Conservation (phyloP, 1,140 invertebrate species). For the Rhagoletis pomonella region DNA sequence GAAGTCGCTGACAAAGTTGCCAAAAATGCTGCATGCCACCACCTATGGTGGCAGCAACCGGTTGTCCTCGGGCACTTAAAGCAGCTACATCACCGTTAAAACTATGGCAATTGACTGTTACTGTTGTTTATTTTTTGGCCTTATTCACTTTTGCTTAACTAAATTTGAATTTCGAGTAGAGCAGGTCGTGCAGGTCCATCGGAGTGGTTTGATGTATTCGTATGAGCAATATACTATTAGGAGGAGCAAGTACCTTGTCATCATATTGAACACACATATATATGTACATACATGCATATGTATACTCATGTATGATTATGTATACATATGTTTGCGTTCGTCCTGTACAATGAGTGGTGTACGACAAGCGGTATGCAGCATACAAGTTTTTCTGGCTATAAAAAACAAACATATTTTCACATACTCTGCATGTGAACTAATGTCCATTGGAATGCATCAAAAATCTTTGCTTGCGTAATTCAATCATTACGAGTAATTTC, state of each 20-base stretch:
- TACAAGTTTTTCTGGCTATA: not conserved
- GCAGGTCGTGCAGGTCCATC: not conserved
- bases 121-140: slow-evolving; percentile 12
- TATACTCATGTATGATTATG: too few species aligned
- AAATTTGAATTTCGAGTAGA: slow-evolving; percentile 33
- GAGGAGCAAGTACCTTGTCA: not conserved
- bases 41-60: not conserved
- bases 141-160: slow-evolving; percentile 20
- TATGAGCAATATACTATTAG: not conserved
- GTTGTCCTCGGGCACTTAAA: slow-evolving; percentile 42
- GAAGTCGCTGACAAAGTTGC: slow-evolving; percentile 46
- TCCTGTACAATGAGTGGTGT: not conserved
- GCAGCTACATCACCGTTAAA: slow-evolving; percentile 5
- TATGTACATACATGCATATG: not conserved
- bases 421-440: too few species aligned
- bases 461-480: slow-evolving; percentile 24
- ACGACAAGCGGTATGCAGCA: slow-evolving; percentile 5
- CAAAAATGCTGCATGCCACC: slow-evolving; percentile 40
- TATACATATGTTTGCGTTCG: not conserved
- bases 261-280: not conserved
- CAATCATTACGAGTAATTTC: slow-evolving; percentile 45
- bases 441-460: not conserved
- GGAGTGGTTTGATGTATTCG: not conserved
- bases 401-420: not conserved
- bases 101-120: slow-evolving; percentile 21